phyloP scores from a whole-genome alignment of 2,113 vertebrate genomes.

The Aspidoscelis tigris region DNA sequence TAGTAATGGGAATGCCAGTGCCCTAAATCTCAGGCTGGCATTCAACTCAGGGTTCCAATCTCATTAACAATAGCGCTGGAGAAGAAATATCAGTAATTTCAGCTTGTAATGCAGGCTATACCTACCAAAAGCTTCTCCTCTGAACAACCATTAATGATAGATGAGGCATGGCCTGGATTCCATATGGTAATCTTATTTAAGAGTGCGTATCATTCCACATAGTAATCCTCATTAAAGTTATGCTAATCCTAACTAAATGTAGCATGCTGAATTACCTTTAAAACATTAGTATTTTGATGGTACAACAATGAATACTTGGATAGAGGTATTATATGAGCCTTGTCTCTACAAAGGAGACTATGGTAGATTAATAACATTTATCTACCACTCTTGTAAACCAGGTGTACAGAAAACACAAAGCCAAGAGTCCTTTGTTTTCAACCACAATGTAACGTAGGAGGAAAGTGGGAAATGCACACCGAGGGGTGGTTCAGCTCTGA shows the following conservation, averaged over 20 bases:
- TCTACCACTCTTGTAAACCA: not conserved
- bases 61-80: too few species aligned
- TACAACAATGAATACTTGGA: not conserved
- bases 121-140: too few species aligned
- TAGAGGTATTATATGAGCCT: not conserved
- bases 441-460: not conserved
- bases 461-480: not conserved
- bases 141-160: too few species aligned
- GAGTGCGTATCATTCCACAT: too few species aligned
- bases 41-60: not conserved
- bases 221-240: too few species aligned
- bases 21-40: too few species aligned
- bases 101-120: too few species aligned
- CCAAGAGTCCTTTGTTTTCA: not conserved
- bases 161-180: too few species aligned
- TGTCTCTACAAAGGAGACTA: not conserved
- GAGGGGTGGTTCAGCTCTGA: too few species aligned
- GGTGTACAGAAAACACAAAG: slow-evolving; percentile 17
- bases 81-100: too few species aligned
- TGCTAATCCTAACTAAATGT: not conserved
- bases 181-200: too few species aligned
- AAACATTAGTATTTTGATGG: not conserved
- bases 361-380: not conserved
- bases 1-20: too few species aligned
- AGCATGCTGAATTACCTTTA: not conserved